Evolutionary conservation across 2,888 invertebrate genomes (phyloP), one percentile per base, ranked within the genome.

Genomic region (Scaptomyza polygonia): DNA sequence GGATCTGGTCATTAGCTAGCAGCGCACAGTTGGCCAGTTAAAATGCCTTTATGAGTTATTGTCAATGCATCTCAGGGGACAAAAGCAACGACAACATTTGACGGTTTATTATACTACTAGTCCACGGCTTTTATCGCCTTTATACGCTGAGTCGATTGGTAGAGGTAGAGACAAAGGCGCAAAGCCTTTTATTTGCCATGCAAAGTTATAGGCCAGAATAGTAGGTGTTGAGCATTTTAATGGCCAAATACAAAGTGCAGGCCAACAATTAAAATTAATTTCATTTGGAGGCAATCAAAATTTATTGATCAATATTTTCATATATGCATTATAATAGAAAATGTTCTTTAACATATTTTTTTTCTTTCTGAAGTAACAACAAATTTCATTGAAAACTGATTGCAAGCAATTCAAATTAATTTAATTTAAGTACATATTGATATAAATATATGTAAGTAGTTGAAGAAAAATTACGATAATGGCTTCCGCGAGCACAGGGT

Each of bases 31-130:
- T 58, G 67, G 83, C 72, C 85, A 72, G 79, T 81, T 81, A 81
- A 84, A 86, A 70, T 69, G 86, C 85, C 83, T 67, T 66, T 77
- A 87, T 87, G 83, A 83, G 88, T 83, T 83, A 83, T 87, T 87
- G 83, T 85, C 74, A 72, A 74, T 68, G 67, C 44, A 58, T 77
- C 74, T 74, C 64, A 67, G 71, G 80, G 80, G 80, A 71, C 57
- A 56, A 16, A 14, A 14, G 14, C 49, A 16, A 36, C 55, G 25
- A 34, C 44, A 25, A 9, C 55, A 48, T 62, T 36, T 67, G 62
- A 44, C 68, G 79, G 56, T 71, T 75, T 79, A 59, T 75, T 70
- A 56, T 66, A n/a, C n/a, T n/a, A n/a, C n/a, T n/a, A 56, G 75
- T 66, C 66, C 59, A 42, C 52, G 65, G 29, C 51, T 68, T 73